Percentiles rank a stretch among this genome's conserved stretches.
These are phyloP conservation scores for Atherinomorus stipes DNA, from an alignment of 2,113 vertebrate species.

Conservation along the genomic window DNA sequence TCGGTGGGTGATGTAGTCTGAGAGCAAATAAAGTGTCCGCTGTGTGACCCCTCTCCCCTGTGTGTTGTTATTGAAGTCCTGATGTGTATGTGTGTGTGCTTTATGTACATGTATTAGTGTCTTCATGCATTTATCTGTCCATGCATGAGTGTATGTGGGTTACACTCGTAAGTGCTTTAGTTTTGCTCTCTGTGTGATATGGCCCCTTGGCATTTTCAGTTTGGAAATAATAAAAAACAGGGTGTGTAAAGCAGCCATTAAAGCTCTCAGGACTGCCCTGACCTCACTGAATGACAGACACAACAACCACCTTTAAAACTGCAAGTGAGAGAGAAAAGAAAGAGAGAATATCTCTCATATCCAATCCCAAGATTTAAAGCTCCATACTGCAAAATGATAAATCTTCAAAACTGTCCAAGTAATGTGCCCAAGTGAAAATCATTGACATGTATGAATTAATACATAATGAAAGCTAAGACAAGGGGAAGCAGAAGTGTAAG, in stretches of 20 bases:
- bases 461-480: slow-evolving; percentile 48
- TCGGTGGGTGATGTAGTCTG: slow-evolving; percentile 47
- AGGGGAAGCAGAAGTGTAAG: slow-evolving; percentile 33
- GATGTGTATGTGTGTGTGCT: slow-evolving; percentile 29
- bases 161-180: slow-evolving; percentile 64
- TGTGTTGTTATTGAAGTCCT: slow-evolving; percentile 34
- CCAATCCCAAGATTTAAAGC: slow-evolving; percentile 40
- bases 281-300: slow-evolving; percentile 42
- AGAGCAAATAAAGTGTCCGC: slow-evolving; percentile 59
- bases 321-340: slow-evolving; percentile 13
- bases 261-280: slow-evolving; percentile 58
- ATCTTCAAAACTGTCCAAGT: slow-evolving; percentile 47
- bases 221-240: slow-evolving; percentile 65
- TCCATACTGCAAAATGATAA: slow-evolving; percentile 18
- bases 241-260: slow-evolving; percentile 67
- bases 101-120: slow-evolving; percentile 16
- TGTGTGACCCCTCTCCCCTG: slow-evolving; percentile 35
- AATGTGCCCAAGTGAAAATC: slow-evolving; percentile 56
- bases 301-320: slow-evolving; percentile 29
- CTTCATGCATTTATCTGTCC: slow-evolving; percentile 33
- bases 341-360: slow-evolving; percentile 29
- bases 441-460: slow-evolving; percentile 62
- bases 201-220: slow-evolving; percentile 67
- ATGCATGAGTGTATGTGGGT: slow-evolving; percentile 47
- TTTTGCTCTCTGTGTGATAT: slow-evolving; percentile 54